A percentile compares a stretch with the other conserved stretches of the same genome.
Conservation (phyloP, 2,888 invertebrate species). For the Luperina nickerlii region DNA sequence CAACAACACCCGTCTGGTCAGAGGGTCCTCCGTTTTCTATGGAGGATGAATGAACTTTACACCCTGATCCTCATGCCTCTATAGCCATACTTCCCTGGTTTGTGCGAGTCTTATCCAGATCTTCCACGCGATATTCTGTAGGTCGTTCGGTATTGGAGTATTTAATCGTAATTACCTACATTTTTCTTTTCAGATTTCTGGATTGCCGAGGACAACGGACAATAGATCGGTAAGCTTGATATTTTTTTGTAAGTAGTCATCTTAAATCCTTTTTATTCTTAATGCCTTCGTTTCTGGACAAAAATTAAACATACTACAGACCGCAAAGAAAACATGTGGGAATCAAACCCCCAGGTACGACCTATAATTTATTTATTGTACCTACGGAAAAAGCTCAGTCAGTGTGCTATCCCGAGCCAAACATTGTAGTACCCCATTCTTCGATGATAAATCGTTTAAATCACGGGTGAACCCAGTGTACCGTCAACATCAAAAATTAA, state of each 20-base stretch:
- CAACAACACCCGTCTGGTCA: too few species aligned
- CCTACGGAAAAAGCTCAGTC: neutral
- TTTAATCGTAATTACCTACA: neutral
- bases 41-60: too few species aligned
- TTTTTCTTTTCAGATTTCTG: constrained; percentile 28
- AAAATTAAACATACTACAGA: neutral
- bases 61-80: too few species aligned
- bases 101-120: too few species aligned
- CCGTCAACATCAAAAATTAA: constrained; percentile 11
- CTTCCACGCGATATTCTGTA: too few species aligned
- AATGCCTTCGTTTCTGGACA: neutral
- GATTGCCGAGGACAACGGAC: constrained; percentile 7
- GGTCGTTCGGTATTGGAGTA: neutral
- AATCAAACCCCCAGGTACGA: neutral
- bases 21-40: too few species aligned
- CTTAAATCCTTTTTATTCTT: neutral
- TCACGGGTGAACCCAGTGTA: constrained; percentile 20
- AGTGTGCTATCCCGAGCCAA: neutral
- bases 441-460: constrained; percentile 46
- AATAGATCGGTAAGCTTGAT: constrained; percentile 7
- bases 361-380: neutral
- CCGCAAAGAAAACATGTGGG: neutral
- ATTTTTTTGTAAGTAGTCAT: neutral
- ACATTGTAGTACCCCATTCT: constrained; percentile 17
- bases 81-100: neutral